Evolutionary conservation across 1,140 invertebrate species (phyloP).

Genomic region (Ctenoplectra terminalis): DNA sequence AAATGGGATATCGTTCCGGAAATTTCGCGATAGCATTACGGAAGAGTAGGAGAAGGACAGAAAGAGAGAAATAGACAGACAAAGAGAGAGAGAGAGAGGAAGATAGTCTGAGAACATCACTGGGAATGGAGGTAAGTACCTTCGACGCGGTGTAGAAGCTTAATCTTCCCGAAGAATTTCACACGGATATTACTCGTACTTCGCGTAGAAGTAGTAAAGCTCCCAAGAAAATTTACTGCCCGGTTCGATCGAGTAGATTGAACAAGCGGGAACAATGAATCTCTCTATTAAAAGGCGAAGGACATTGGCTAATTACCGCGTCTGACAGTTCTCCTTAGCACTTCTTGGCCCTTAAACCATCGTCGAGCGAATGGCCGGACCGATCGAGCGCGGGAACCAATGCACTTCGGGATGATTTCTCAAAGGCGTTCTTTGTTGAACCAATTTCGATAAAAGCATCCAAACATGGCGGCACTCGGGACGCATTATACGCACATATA

Average conservation of each 20-base stretch:
- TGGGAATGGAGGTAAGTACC: too few species aligned
- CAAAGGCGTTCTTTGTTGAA: constrained; percentile 12
- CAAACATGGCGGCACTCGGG: background rate
- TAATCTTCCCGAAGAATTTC: constrained; percentile 27
- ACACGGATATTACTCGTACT: constrained; percentile 24
- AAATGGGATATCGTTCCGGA: background rate
- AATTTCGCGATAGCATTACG: background rate
- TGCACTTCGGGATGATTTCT: background rate
- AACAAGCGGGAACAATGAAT: constrained; percentile 4
- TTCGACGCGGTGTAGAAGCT: background rate
- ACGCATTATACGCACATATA: background rate
- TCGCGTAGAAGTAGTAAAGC: constrained; percentile 16
- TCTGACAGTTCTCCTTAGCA: constrained; percentile 8
- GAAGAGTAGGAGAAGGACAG: background rate
- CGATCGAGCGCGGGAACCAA: background rate
- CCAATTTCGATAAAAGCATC: background rate
- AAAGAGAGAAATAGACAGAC: too few species aligned
- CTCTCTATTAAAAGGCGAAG: constrained; percentile 30
- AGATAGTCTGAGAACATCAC: background rate
- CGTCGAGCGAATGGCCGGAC: background rate
- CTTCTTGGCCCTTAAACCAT: background rate
- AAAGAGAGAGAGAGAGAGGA: too few species aligned
- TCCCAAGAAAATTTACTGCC: constrained; percentile 20
- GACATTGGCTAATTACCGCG: constrained; percentile 29
- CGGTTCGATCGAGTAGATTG: constrained; percentile 14